A percentile compares a stretch with the other conserved stretches of the same genome.
These are phyloP conservation scores for Margarornis squamiger DNA, from an alignment of 2,797 vertebrate genomes.

Conservation along the genomic window DNA sequence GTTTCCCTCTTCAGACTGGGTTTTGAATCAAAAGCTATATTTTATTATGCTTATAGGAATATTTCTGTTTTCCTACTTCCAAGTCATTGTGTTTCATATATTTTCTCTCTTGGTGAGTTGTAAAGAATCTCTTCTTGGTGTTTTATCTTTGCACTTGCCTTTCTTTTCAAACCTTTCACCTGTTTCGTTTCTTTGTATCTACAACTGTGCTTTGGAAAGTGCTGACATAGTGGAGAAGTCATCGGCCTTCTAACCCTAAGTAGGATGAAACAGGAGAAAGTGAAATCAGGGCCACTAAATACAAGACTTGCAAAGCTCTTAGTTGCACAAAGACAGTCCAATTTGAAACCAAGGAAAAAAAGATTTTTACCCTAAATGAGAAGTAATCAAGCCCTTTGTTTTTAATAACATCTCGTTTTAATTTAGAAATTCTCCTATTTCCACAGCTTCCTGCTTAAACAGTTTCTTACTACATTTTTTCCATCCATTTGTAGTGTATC, in stretches of 20 bases:
- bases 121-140: background rate
- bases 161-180: background rate
- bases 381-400: background rate
- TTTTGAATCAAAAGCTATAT: background rate
- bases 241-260: background rate
- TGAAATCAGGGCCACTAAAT: background rate
- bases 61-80: background rate
- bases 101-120: background rate
- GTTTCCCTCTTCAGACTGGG: background rate
- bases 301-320: background rate
- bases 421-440: constrained; percentile 1
- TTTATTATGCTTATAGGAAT: background rate
- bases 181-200: background rate
- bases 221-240: background rate
- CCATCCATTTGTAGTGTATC: background rate
- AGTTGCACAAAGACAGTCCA: background rate
- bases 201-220: background rate
- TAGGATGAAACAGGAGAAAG: background rate
- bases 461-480: background rate
- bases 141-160: background rate
- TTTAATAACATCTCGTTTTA: background rate
- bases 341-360: background rate
- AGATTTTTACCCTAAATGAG: background rate
- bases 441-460: background rate
- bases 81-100: background rate